Evolutionary conservation across 2,888 invertebrate genomes (phyloP).

Genomic region (Ferdinandea cuprea): DNA sequence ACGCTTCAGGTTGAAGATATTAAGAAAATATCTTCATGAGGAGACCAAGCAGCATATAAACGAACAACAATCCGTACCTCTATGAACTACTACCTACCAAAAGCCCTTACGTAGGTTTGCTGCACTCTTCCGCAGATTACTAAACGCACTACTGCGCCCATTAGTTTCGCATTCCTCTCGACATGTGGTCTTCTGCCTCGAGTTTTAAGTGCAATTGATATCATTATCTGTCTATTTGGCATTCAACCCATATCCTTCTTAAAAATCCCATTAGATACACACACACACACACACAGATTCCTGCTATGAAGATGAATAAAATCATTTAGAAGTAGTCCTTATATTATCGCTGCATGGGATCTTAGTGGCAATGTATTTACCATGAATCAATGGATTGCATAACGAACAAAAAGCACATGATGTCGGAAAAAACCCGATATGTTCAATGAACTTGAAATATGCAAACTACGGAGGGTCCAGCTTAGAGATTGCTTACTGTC

Average conservation of each 20-base stretch:
- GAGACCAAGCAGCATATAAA: no score
- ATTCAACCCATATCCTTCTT: conserved; percentile 25
- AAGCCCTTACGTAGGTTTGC: no score
- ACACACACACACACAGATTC: conserved; percentile 9
- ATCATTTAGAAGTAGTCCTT: conserved; percentile 51
- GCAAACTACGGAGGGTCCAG: conserved; percentile 59
- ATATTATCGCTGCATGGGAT: conserved; percentile 63
- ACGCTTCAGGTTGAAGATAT: no score
- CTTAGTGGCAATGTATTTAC: conserved; percentile 54
- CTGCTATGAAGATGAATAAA: not conserved
- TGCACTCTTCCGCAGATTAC: not conserved
- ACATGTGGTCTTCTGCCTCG: conserved; percentile 20
- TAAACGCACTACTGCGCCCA: not conserved
- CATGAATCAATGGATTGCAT: conserved; percentile 58
- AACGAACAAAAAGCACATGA: conserved; percentile 26
- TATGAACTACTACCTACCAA: no score
- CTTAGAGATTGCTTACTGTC: conserved; percentile 56
- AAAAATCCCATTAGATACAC: conserved; percentile 28
- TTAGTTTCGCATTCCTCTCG: not conserved
- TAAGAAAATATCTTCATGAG: no score
- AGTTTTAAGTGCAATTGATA: conserved; percentile 52
- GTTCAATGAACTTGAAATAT: conserved; percentile 60
- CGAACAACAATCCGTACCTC: no score
- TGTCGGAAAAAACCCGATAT: conserved; percentile 35
- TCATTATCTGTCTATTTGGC: conserved; percentile 49